Percentiles rank a stretch among this genome's conserved stretches.
Evolutionary conservation across 1,140 invertebrate species (phyloP).

Genomic region (Danaus melanippus): DNA sequence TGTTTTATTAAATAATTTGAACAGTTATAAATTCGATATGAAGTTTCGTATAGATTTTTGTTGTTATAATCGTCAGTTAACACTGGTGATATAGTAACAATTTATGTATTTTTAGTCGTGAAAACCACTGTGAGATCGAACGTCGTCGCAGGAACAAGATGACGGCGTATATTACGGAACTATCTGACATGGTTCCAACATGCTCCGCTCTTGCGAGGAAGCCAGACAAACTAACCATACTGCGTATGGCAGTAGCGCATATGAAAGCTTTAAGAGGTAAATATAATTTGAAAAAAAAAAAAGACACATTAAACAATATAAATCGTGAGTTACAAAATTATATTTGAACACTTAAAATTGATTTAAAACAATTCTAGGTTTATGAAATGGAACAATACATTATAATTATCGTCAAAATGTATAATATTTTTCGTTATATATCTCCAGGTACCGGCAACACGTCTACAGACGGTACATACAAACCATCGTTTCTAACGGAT

Average conservation of each 20-base stretch:
- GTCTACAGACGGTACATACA: conserved; percentile 93
- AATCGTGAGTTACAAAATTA: no score
- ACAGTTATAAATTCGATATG: no score
- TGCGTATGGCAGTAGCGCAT: conserved; percentile 99
- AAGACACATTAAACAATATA: no score
- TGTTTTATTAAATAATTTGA: no score
- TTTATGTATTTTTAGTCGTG: conserved; percentile 77
- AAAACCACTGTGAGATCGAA: conserved; percentile 99
- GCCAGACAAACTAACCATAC: conserved; percentile 99
- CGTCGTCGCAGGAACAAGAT: conserved; percentile 98
- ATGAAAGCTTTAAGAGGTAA: conserved; percentile 97
- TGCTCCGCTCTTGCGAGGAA: conserved; percentile 97
- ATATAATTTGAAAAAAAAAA: background rate
- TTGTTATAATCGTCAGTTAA: no score
- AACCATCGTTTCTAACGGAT: conserved; percentile 98
- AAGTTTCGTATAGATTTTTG: no score
- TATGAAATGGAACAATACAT: no score
- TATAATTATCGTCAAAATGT: no score
- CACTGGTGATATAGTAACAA: no score
- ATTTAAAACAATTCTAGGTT: no score
- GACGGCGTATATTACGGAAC: conserved; percentile 99
- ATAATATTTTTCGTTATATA: conserved; percentile 1
- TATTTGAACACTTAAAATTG: no score
- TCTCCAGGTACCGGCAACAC: conserved; percentile 93
- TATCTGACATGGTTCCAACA: conserved; percentile 99